Evolutionary conservation across 2,888 invertebrate species (phyloP), one percentile per base, ranked within the genome.

Genomic region (Papilio demoleus): DNA sequence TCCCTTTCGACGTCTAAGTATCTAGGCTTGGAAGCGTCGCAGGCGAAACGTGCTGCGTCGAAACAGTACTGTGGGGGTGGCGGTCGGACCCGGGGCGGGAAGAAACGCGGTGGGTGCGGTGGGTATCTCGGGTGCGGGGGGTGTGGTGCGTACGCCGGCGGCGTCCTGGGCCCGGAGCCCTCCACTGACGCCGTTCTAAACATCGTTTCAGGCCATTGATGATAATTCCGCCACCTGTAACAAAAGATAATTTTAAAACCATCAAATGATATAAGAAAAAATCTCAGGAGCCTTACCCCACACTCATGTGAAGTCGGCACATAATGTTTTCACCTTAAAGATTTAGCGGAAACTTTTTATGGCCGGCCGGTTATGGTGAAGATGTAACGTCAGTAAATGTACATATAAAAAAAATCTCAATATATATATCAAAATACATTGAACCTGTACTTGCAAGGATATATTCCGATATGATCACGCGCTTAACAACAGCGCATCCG

Each of bases 161-260:
- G 92, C 83, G 92, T 91, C 84, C 92, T 85, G 79, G 91, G 90
- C 85, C 88, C 91, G 64, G 92, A 92, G 81, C 92, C 90, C 83
- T 92, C 92, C 78, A 89, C 88, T 86, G 92, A 92, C 89, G 91
- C 92, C 90, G 92, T 90, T 77, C 92, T 82, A 81, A 92, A 92
- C 92, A 92, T 92, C 73, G 74, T 83, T 79, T 90, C 91, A 90
- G 86, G 86, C 87, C 91, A 91, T 92, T 81, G 88, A 85, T 83
- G 81, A 77, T 81, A 79, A 69, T 77, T 68, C 77, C 78, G 75
- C 79, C 85, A 82, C 82, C 90, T 90, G 84, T 1, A 85, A 88
- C 78, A 84, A 84, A 63, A 31, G 3, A 31, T 31, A 3, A 31
- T 31, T 31, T 31, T 31, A 31, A 31, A 31, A 6, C 31, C 31